phyloP scores from a whole-genome alignment of 2,113 vertebrate species.

The cat (Felis catus) region F.catus_Fca126_mat1.0 CM031413.1:3419501-3420000 shows the following conservation, averaged over 20 bases:
- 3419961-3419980: neutral
- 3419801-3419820: neutral
- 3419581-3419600: neutral
- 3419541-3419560: neutral
- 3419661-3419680: neutral
- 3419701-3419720: rapidly evolving
- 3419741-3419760: neutral
- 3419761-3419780: neutral
- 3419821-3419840: neutral
- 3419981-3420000: neutral
- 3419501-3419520: neutral
- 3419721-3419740: neutral
- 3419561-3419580: neutral
- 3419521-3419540: rapidly evolving
- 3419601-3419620: too few relatives aligned
- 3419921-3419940: neutral
- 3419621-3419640: neutral
- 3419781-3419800: neutral
- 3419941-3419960: neutral
- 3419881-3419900: neutral
- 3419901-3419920: neutral
- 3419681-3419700: neutral
- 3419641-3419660: neutral
- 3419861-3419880: neutral
- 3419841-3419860: neutral